Conservation (phyloP, 2,797 vertebrate species). For the Epinephelus malabaricus region DNA sequence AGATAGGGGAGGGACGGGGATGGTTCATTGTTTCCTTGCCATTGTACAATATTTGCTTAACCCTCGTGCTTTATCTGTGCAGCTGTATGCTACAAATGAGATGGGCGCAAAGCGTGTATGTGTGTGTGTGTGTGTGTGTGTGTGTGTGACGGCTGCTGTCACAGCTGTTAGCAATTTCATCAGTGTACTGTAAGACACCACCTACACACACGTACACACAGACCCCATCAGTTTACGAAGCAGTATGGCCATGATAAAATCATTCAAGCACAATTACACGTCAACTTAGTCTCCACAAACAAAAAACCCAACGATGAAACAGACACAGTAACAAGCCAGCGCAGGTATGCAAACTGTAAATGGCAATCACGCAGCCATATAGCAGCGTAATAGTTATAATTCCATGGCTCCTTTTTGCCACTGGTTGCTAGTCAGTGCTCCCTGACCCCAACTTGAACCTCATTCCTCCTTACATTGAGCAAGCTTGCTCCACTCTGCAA, state of each 20-base stretch:
- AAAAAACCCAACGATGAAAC: slow-evolving; percentile 8
- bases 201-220: slow-evolving; percentile 28
- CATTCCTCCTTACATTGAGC: slow-evolving; percentile 14
- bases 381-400: neutral
- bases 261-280: slow-evolving; percentile 38
- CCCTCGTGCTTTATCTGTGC: slow-evolving; percentile 83
- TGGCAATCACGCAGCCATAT: neutral
- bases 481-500: slow-evolving; percentile 12
- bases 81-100: slow-evolving; percentile 84
- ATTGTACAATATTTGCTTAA: slow-evolving; percentile 87
- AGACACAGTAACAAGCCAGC: neutral
- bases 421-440: slow-evolving; percentile 3
- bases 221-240: slow-evolving; percentile 47
- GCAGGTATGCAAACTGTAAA: slow-evolving; percentile 30
- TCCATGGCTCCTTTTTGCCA: neutral
- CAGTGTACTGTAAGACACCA: slow-evolving; percentile 63
- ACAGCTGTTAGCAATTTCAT: slow-evolving; percentile 86
- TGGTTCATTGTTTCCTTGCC: slow-evolving; percentile 79
- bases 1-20: slow-evolving; percentile 55
- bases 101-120: slow-evolving; percentile 50
- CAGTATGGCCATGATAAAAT: slow-evolving; percentile 46
- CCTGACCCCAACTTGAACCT: slow-evolving; percentile 44
- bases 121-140: neutral
- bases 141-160: slow-evolving; percentile 53
- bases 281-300: slow-evolving; percentile 38